Base-by-base conservation (phyloP, 2,113 vertebrate species). In the Bagarius yarrelli region DNA sequence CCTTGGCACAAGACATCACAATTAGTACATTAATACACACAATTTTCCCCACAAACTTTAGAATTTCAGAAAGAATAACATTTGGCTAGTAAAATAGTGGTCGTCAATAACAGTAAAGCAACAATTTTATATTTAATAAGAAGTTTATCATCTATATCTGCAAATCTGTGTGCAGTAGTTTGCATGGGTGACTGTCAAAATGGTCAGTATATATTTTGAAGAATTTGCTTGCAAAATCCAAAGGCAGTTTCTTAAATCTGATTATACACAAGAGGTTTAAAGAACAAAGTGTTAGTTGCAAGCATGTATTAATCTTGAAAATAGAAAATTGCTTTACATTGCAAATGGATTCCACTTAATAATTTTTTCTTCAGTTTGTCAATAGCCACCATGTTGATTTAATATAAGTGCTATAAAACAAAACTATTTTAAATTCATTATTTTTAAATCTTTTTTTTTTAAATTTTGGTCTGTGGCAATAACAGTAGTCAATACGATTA, bases 1-100 rank as follows among this genome's bases (percentile, higher is more conserved):
- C 55, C 55, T 14, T 76, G 36, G 56, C 56, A 60, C 72, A 76
- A n/a, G 44, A 76, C 52, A 73, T 25, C 19, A 6, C 19, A 36
- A 21, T 66, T 40, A 40, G 16, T 4, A 14, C 36, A 34, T 47
- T n/a, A 15, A 16, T 34, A 19, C 61, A 64, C 18, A 67, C 34
- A 40, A 12, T n/a, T 40, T 21, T 8, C 3, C 5, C 34, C 23
- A 18, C 21, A 47, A 69, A 69, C 9, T 44, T 69, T 1, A 21
- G 32, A 18, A 70, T 18, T 71, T 27, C n/a, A 70, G n/a, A 70
- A 70, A 0, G n/a, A 70, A 70, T 27, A 16, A 16, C 6, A n/a
- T 6, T 69, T 67, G 9, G 34, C 34, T 67, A 69, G 36, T 69
- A 47, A 69, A 69, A 18, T 66, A 40, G 63, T 14, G 4, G 21